Evolutionary conservation across 2,113 vertebrate genomes (phyloP), one percentile per base, ranked within the genome.

Genomic region (Orthonyx spaldingii): DNA sequence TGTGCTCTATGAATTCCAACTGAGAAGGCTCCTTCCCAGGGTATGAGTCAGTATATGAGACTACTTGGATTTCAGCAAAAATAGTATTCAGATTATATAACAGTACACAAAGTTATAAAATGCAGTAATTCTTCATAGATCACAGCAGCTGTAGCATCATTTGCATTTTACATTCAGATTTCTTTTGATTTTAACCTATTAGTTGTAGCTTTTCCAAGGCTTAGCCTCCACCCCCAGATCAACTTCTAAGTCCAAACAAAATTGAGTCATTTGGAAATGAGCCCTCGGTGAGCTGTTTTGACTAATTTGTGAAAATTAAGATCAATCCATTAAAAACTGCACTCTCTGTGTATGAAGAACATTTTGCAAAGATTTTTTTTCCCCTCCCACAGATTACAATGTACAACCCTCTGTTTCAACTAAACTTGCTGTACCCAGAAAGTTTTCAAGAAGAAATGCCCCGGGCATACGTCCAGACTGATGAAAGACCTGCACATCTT

Each of bases 61-160:
- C 65, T 70, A 84, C 21, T 66, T 92, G 52, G 47, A 88, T 95
- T 95, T 95, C 79, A 93, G 84, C 32, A 84, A 86, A 93, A 91
- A 89, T 28, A 77, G 69, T 91, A 72, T n/a, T 90, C 49, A 84
- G 44, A 66, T 93, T 81, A 90, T 44, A 12, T 59, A 96, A 87
- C 77, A 78, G 64, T 20, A 92, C 76, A 89, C 56, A 89, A 86
- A 86, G 21, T 75, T 70, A 55, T 14, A 80, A 93, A 88, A 88
- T 42, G 47, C 52, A 83, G 35, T 60, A 41, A 64, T 60, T 96
- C 52, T 74, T 94, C 82, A 92, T 0, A 70, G 39, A 57, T 70
- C 32, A 72, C 19, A 90, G 82, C 49, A 90, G 79, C 76, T 90
- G 44, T 44, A 71, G 30, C 60, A 80, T 35, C 3, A 90, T 50